A percentile compares a stretch with the other conserved stretches of the same genome.
These are phyloP conservation scores for Pseudochirops corinnae DNA, from an alignment of 2,797 vertebrate species.

Conservation along the genomic window DNA sequence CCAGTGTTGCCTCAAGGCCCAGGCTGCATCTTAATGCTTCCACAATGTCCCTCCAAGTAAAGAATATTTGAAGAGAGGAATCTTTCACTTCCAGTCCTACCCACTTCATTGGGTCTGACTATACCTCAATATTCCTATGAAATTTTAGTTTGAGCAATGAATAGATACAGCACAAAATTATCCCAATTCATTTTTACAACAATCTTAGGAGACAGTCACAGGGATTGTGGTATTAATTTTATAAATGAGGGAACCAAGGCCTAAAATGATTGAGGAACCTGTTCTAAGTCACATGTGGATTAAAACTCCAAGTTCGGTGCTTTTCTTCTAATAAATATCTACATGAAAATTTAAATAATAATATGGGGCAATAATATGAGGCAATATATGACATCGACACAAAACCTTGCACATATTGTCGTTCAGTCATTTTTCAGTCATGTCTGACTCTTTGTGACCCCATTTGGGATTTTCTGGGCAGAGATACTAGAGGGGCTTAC, in stretches of 20 bases:
- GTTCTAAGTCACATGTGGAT: background rate
- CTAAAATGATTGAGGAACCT: conserved; percentile 2
- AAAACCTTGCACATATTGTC: background rate
- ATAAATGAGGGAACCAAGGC: conserved; percentile 1
- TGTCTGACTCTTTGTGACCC: background rate
- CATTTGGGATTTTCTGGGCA: background rate
- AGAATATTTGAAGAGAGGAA: background rate
- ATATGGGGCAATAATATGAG: background rate
- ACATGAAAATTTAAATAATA: background rate
- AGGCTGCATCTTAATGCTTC: background rate
- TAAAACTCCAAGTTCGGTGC: background rate
- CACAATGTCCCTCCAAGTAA: background rate
- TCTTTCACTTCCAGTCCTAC: background rate
- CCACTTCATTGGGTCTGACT: background rate
- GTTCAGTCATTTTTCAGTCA: background rate
- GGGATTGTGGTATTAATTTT: background rate
- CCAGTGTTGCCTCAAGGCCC: background rate
- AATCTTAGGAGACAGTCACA: background rate
- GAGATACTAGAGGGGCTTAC: background rate
- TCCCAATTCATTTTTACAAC: conserved; percentile 3
- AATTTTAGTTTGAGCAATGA: background rate
- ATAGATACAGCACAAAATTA: background rate
- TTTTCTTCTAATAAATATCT: background rate
- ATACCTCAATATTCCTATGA: background rate
- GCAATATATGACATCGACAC: background rate